Evolutionary conservation across 2,797 vertebrate genomes (phyloP).

Genomic region (Synanceia verrucosa): DNA sequence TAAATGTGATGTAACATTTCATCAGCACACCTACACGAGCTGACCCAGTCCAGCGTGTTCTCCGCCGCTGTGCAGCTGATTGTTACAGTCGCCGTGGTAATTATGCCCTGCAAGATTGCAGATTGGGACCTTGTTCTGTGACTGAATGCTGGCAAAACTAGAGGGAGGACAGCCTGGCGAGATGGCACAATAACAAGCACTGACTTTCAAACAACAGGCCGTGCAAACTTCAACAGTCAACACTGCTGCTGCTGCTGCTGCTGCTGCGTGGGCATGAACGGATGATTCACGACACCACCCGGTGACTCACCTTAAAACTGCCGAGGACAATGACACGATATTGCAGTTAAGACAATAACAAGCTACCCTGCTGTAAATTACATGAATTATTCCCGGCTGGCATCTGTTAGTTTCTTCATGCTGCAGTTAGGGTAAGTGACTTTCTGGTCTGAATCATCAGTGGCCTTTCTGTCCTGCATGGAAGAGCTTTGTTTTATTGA

Average conservation of each 20-base stretch:
- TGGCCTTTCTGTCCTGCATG: not conserved
- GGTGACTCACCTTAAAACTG: slow-evolving; percentile 54
- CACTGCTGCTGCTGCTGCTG: not conserved
- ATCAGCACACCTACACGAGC: slow-evolving; percentile 33
- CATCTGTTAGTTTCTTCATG: slow-evolving; percentile 12
- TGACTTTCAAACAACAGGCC: slow-evolving; percentile 43
- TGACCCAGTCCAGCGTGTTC: slow-evolving; percentile 7
- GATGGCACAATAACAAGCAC: slow-evolving; percentile 51
- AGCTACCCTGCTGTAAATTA: slow-evolving; percentile 21
- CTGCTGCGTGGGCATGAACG: slow-evolving; percentile 44
- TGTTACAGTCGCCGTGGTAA: slow-evolving; percentile 34
- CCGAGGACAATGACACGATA: slow-evolving; percentile 38
- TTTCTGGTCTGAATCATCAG: slow-evolving; percentile 15
- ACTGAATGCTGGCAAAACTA: slow-evolving; percentile 57
- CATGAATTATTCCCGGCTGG: slow-evolving; percentile 1
- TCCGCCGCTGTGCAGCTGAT: slow-evolving; percentile 30
- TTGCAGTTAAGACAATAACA: slow-evolving; percentile 40
- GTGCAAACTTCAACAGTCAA: slow-evolving; percentile 28
- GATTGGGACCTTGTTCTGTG: slow-evolving; percentile 43
- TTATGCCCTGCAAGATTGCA: slow-evolving; percentile 43
- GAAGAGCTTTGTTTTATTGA: slow-evolving; percentile 3
- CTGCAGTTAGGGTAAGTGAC: slow-evolving; percentile 32
- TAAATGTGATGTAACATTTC: not conserved
- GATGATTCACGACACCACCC: slow-evolving; percentile 47
- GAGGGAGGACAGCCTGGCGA: slow-evolving; percentile 46